These are phyloP conservation scores for Siniperca chuatsi DNA, from an alignment of 2,113 vertebrate genomes.

Conservation along the genomic window DNA sequence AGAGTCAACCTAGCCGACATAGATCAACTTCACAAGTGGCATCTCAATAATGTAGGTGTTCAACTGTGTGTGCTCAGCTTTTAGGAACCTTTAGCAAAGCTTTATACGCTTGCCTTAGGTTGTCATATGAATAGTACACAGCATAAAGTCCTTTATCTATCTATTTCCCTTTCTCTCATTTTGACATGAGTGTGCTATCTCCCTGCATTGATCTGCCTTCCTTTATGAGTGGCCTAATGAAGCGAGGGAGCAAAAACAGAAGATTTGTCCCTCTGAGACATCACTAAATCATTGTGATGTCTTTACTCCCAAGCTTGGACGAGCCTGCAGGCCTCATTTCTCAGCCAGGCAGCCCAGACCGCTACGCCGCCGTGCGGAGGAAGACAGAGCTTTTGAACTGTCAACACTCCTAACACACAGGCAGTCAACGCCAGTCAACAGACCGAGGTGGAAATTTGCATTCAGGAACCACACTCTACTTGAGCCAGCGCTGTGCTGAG, in stretches of 20 bases:
- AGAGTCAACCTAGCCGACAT: neutral
- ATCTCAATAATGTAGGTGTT: conserved; percentile 4
- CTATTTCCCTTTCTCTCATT: conserved; percentile 35
- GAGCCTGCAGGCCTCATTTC: conserved; percentile 58
- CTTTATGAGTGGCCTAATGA: conserved; percentile 76
- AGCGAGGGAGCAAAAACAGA: conserved; percentile 56
- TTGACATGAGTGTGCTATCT: conserved; percentile 53
- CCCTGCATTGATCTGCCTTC: conserved; percentile 70
- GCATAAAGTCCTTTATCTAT: conserved; percentile 50
- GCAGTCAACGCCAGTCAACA: conserved; percentile 19
- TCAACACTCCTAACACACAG: conserved; percentile 45
- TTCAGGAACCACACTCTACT: conserved; percentile 56
- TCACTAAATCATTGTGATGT: conserved; percentile 72
- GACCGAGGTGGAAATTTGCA: conserved; percentile 60
- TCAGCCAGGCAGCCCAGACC: conserved; percentile 49
- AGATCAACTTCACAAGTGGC: conserved; percentile 30
- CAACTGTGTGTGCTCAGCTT: conserved; percentile 40
- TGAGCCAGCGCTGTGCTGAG: conserved; percentile 27
- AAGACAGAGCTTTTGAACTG: conserved; percentile 63
- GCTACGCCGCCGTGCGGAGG: conserved; percentile 4
- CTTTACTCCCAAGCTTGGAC: conserved; percentile 52
- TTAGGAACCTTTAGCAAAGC: conserved; percentile 27
- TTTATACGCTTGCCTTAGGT: conserved; percentile 37
- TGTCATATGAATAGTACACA: conserved; percentile 43
- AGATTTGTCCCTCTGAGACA: conserved; percentile 63